Evolutionary conservation across 92 coral and sea anemone genomes (phyloP), one percentile per base, ranked within the genome.

Genomic region (Phenganax marumi): DNA sequence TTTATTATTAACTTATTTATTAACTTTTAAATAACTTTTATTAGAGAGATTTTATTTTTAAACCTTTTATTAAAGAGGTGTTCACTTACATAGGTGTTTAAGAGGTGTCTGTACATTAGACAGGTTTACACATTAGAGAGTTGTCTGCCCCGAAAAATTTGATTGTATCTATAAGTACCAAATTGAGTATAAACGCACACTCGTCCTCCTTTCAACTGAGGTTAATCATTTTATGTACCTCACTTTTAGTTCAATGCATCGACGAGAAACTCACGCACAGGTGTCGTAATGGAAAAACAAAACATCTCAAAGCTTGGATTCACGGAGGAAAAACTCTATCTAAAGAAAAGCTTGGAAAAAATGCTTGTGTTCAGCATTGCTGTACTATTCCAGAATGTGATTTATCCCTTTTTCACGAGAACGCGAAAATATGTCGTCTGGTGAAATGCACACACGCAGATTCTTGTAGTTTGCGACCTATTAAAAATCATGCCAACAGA

Each of bases 341-440:
- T 9, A 72, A 25, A 17, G 47, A 72, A 19, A 48, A 72, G 7
- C 21, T 72, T 13, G 77, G 56, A 69, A 69, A 11, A 19, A 72
- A 72, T 12, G n/a, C 53, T 22, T 72, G 77, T 48, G 6, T 46
- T 19, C 9, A 46, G 5, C 21, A 46, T 14, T 72, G 77, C 56
- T 72, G 77, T 48, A 19, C 18, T 11, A 2, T 46, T 19, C 77
- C 56, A 14, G 22, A 72, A 43, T 72, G 77, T 72, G 77, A 72
- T 54, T 72, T 72, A 24, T 12, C 21, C 10, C 54, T 46, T 50
- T 52, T 72, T 50, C 50, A 6, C n/a, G 43, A 72, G 12, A 72
- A 48, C 21, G 12, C 23, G 3, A 65, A 16, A 24, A n/a, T 48
- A 0, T 72, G 77, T 72, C 47, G 13, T 7, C 7, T 50, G 0